phyloP scores from a whole-genome alignment of 1,140 invertebrate genomes.

The Laupala kohalensis region DNA sequence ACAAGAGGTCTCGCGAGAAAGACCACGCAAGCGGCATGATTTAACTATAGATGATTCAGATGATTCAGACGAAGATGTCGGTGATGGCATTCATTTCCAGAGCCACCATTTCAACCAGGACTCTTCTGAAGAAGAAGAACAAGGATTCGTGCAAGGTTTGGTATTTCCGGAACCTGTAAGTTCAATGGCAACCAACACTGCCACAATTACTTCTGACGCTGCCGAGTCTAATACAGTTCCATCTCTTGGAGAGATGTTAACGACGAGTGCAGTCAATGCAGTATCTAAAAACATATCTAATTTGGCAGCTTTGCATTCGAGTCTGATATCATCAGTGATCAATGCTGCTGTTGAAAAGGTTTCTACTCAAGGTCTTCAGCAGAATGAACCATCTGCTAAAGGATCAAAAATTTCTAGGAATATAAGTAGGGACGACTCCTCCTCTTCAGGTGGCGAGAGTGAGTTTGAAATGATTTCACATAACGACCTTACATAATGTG shows the following conservation, averaged over 20 bases:
- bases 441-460: conserved; percentile 3
- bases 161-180: not conserved
- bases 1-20: too few species aligned
- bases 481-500: conserved; percentile 9
- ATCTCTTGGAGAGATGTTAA: conserved; percentile 1
- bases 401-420: not conserved
- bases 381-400: not conserved
- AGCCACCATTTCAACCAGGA: conserved; percentile 11
- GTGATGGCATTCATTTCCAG: conserved; percentile 7
- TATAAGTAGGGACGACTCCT: not conserved
- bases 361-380: not conserved
- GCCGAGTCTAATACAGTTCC: not conserved
- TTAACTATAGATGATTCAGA: not conserved
- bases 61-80: conserved; percentile 6
- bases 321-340: conserved; percentile 8
- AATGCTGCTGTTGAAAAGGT: not conserved
- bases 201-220: not conserved
- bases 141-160: conserved; percentile 5
- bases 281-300: conserved; percentile 7
- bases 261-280: not conserved
- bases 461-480: conserved; percentile 12
- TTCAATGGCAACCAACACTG: not conserved
- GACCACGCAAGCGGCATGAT: not conserved
- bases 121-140: conserved; percentile 11
- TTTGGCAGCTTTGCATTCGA: conserved; percentile 5